Conservation (phyloP, 1,140 invertebrate genomes). For the Coenobita brevimanus region DNA sequence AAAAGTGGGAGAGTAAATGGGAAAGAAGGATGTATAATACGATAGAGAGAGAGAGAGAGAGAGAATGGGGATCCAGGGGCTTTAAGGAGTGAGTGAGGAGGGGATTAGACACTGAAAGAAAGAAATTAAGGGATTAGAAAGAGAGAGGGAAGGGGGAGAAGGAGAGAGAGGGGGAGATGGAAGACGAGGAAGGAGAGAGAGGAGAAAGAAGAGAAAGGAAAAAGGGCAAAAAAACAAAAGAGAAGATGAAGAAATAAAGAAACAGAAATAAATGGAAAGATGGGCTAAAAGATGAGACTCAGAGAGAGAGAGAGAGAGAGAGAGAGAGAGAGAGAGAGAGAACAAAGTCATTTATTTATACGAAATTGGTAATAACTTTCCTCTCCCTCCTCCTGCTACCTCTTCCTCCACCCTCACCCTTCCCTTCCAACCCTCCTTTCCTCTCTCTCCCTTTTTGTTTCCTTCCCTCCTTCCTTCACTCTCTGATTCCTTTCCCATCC, state of each 20-base stretch:
- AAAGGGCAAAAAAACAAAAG: neutral
- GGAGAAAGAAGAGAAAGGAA: neutral
- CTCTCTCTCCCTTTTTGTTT: neutral
- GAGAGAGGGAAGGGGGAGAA: neutral
- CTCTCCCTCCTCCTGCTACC: neutral
- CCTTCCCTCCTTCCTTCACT: no score
- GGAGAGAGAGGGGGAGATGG: neutral
- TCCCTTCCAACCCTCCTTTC: neutral
- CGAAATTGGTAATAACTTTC: neutral
- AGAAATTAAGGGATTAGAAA: neutral
- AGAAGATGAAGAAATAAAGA: neutral
- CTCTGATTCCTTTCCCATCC: no score
- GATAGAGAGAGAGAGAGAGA: constrained; percentile 23
- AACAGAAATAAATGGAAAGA: neutral
- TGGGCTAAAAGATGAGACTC: no score
- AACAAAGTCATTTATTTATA: neutral
- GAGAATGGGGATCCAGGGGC: neutral
- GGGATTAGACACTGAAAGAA: neutral
- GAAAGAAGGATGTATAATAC: neutral
- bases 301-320: constrained; percentile 35
- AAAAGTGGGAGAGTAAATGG: neutral
- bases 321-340: neutral
- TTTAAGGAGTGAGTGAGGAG: neutral
- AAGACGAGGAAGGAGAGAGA: neutral
- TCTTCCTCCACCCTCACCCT: neutral